phyloP scores from a whole-genome alignment of 2,888 invertebrate species.

The Rotaria sp. region DNA sequence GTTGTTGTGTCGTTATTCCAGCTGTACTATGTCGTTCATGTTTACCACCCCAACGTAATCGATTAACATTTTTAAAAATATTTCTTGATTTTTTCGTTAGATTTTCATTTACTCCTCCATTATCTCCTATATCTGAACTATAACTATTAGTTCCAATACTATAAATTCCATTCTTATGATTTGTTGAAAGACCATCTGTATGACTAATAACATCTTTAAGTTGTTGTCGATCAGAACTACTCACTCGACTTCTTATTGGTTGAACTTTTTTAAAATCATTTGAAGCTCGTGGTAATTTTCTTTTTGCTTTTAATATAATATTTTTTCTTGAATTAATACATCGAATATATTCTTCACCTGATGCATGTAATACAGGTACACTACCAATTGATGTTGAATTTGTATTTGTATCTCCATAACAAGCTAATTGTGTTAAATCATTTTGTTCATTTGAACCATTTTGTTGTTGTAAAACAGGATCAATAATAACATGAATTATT shows the following conservation, averaged over 20 bases:
- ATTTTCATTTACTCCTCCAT: background rate
- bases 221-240: background rate
- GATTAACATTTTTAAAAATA: constrained; percentile 14
- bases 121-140: background rate
- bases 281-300: background rate
- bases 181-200: too few relatives aligned
- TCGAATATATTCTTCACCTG: constrained; percentile 6
- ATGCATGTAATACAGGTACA: background rate
- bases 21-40: background rate
- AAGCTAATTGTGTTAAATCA: background rate
- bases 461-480: constrained; percentile 12
- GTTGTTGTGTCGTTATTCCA: background rate
- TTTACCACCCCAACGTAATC: background rate
- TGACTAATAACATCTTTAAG: too few relatives aligned
- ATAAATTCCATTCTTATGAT: background rate
- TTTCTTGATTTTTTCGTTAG: background rate
- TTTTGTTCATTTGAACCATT: too few relatives aligned
- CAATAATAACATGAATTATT: constrained; percentile 25
- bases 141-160: background rate
- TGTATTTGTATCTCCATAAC: background rate
- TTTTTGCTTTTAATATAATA: background rate
- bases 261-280: background rate
- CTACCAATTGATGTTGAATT: background rate
- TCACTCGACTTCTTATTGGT: background rate
- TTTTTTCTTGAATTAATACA: constrained; percentile 1